Evolutionary conservation across 2,888 invertebrate genomes (phyloP).

Genomic region (Meloe dianella): DNA sequence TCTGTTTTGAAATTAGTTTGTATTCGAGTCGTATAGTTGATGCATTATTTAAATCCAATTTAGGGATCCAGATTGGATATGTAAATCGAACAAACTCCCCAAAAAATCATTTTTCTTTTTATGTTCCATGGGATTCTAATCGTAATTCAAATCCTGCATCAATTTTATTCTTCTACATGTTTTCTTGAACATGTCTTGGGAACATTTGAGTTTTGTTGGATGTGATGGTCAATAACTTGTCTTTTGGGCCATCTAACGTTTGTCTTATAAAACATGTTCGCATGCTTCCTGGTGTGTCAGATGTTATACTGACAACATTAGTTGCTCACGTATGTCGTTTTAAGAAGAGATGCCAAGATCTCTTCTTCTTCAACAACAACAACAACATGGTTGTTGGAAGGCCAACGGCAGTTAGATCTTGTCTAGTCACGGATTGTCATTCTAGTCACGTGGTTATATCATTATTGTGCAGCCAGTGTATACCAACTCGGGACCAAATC

Average conservation of each 20-base stretch:
- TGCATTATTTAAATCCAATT: conserved; percentile 45
- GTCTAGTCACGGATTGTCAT: conserved; percentile 51
- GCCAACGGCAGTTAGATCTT: conserved; percentile 44
- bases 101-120: background rate
- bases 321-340: conserved; percentile 40
- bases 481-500: conserved; percentile 32
- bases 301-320: conserved; percentile 28
- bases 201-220: conserved; percentile 30
- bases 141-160: too few species aligned
- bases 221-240: conserved; percentile 32
- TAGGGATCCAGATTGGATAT: conserved; percentile 34
- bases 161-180: conserved; percentile 15
- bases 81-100: conserved; percentile 27
- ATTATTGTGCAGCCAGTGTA: conserved; percentile 47
- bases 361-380: conserved; percentile 37
- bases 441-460: conserved; percentile 50
- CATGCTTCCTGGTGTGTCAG: conserved; percentile 26
- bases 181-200: too few species aligned
- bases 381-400: conserved; percentile 27
- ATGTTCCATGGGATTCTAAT: conserved; percentile 4
- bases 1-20: conserved; percentile 34
- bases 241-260: background rate
- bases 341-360: conserved; percentile 37
- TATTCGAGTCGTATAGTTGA: conserved; percentile 43
- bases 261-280: conserved; percentile 20